These are phyloP conservation scores for Mus spicilegus DNA, from an alignment of 2,113 vertebrate species.

Conservation along the genomic window DNA sequence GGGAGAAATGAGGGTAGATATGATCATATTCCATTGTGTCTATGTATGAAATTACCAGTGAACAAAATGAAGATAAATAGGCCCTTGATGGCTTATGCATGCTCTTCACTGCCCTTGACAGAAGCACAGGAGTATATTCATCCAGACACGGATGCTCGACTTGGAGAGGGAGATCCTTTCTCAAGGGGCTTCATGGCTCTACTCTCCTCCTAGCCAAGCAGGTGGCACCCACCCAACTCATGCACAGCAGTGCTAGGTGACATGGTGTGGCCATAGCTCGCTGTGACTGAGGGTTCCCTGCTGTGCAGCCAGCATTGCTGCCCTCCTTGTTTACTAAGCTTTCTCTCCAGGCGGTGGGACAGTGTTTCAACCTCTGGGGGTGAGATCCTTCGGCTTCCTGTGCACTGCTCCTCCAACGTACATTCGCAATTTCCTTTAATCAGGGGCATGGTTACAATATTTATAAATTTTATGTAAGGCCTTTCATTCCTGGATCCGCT, in stretches of 20 bases:
- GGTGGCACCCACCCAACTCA: not conserved
- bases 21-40: not conserved
- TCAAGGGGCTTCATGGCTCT: accelerated
- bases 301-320: not conserved
- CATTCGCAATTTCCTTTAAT: too few species aligned
- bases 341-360: not conserved
- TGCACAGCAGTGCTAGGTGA: not conserved
- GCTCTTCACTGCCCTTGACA: not conserved
- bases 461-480: not conserved
- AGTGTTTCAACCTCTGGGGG: not conserved
- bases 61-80: not conserved
- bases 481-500: not conserved
- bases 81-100: not conserved
- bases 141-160: not conserved
- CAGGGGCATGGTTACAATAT: not conserved
- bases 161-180: not conserved
- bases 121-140: not conserved
- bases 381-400: not conserved
- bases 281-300: not conserved
- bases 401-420: not conserved
- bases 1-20: not conserved
- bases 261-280: not conserved
- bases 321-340: not conserved
- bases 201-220: not conserved
- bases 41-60: not conserved